phyloP scores from a whole-genome alignment of 2,888 invertebrate species.

The Drosophila pseudotalamancana region DNA sequence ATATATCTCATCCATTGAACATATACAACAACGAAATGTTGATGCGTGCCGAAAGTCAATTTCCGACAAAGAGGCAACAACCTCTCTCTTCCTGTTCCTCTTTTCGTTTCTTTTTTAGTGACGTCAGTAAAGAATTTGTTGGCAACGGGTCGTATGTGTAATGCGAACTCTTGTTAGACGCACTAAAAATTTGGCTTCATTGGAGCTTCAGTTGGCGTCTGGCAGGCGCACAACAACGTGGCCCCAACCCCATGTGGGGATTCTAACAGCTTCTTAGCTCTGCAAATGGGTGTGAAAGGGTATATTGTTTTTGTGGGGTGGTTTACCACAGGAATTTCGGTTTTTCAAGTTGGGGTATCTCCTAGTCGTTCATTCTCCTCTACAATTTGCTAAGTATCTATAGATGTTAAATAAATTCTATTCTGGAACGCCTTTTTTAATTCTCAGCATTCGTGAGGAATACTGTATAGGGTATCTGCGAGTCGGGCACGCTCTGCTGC shows the following conservation, averaged over 20 bases:
- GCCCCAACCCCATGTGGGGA: not conserved
- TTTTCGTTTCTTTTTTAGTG: not conserved
- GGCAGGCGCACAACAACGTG: slow-evolving; percentile 34
- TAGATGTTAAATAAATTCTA: no score
- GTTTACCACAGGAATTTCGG: no score
- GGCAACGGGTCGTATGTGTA: slow-evolving; percentile 37
- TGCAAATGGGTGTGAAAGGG: not conserved
- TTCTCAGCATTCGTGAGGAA: no score
- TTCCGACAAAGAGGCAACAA: slow-evolving; percentile 7
- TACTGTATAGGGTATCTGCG: not conserved
- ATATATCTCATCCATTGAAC: no score
- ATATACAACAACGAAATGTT: slow-evolving; percentile 20
- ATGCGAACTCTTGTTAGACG: slow-evolving; percentile 27
- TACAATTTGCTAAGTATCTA: not conserved
- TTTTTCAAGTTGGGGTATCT: not conserved
- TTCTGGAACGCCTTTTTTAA: no score
- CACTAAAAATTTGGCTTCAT: slow-evolving; percentile 4
- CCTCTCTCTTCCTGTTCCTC: slow-evolving; percentile 5
- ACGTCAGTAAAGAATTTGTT: slow-evolving; percentile 19
- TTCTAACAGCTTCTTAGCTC: not conserved
- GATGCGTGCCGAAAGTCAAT: slow-evolving; percentile 47
- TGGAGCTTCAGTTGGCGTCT: slow-evolving; percentile 41
- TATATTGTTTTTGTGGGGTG: not conserved
- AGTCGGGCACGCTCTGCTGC: not conserved
- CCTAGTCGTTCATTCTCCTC: not conserved